Evolutionary conservation across 2,113 vertebrate species (phyloP).

Genomic region (Macaca fascicularis): DNA sequence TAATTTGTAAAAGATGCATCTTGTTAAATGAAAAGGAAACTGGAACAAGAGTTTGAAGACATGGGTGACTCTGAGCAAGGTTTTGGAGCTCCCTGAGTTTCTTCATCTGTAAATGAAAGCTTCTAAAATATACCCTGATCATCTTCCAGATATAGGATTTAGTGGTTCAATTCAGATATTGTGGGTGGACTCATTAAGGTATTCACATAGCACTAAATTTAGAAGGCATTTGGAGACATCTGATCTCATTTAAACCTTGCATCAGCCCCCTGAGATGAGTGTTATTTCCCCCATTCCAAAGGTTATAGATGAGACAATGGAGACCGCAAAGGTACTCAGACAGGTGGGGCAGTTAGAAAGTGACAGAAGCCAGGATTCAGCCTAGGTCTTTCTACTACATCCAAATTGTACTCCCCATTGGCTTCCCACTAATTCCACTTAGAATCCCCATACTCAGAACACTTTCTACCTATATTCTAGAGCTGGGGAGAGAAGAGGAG

Average conservation of each 20-base stretch:
- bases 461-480: background rate
- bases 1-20: background rate
- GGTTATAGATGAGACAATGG: background rate
- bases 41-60: background rate
- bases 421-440: background rate
- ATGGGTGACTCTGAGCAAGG: background rate
- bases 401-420: background rate
- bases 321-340: background rate
- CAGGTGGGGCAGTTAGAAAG: background rate
- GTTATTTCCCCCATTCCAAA: background rate
- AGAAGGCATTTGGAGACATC: background rate
- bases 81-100: background rate
- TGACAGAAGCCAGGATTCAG: background rate
- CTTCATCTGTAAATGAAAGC: background rate
- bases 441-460: background rate
- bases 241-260: conserved; percentile 3
- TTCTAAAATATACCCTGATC: background rate
- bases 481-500: background rate
- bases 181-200: background rate
- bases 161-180: background rate
- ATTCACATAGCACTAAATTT: background rate
- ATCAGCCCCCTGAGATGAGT: background rate
- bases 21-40: background rate
- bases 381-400: background rate
- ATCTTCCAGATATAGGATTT: background rate